These are phyloP conservation scores for Grantiella picta DNA, from an alignment of 2,113 vertebrate species.

Conservation along the genomic window DNA sequence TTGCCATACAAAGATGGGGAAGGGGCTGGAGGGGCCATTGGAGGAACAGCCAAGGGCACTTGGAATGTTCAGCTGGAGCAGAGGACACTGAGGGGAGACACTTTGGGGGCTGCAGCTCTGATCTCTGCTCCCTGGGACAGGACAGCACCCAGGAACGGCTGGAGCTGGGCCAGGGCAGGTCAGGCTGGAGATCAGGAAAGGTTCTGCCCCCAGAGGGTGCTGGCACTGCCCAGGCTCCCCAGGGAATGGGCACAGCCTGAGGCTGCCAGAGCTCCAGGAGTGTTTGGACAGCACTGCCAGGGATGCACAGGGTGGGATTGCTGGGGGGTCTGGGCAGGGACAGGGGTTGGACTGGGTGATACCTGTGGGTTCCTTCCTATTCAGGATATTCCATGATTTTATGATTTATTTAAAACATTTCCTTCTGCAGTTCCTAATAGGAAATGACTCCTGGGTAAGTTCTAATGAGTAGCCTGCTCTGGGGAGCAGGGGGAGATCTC, in stretches of 20 bases:
- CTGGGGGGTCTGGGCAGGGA: not conserved
- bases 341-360: accelerated
- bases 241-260: not conserved
- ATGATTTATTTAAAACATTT: not conserved
- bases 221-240: not conserved
- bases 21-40: not conserved
- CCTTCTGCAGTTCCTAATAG: not conserved
- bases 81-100: not conserved
- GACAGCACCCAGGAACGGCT: accelerated
- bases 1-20: not conserved
- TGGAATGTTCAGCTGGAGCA: not conserved
- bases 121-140: not conserved
- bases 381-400: not conserved
- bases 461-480: not conserved
- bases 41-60: not conserved
- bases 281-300: not conserved
- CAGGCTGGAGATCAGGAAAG: not conserved
- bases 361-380: not conserved
- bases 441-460: not conserved
- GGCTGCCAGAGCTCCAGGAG: not conserved
- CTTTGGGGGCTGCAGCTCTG: not conserved
- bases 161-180: not conserved
- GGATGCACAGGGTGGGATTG: not conserved
- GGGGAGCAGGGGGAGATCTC: not conserved
- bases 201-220: not conserved